Conservation (phyloP, 2,113 vertebrate genomes). For the Catharus fuscescens region DNA sequence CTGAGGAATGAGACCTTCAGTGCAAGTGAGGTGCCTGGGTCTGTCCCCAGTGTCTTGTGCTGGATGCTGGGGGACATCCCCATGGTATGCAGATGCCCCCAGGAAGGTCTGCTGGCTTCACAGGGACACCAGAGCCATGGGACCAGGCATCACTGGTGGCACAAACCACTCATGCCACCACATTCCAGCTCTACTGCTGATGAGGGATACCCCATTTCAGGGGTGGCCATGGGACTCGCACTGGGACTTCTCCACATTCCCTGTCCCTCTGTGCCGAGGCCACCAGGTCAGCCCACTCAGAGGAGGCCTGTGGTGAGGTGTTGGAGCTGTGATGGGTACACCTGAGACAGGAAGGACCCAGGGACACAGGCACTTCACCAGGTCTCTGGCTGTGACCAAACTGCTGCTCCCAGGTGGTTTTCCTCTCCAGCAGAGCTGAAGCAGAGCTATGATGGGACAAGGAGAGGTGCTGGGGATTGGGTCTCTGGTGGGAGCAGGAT, state of each 20-base stretch:
- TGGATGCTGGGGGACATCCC: rapidly evolving
- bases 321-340: background rate
- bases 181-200: background rate
- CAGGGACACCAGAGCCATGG: background rate
- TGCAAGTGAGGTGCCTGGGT: rapidly evolving
- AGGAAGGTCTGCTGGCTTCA: background rate
- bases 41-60: background rate
- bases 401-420: background rate
- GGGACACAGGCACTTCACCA: background rate
- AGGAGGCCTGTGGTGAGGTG: background rate
- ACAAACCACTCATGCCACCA: rapidly evolving
- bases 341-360: background rate
- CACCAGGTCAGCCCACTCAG: background rate
- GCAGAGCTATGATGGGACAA: background rate
- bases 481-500: background rate
- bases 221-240: background rate
- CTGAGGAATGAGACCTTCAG: background rate
- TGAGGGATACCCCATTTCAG: rapidly evolving
- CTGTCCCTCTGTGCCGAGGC: background rate
- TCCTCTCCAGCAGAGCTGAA: background rate
- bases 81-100: background rate
- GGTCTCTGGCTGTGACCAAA: background rate
- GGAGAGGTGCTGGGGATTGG: background rate
- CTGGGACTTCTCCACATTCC: rapidly evolving
- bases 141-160: background rate